These are phyloP conservation scores for Pyxicephalus adspersus DNA, from an alignment of 2,113 vertebrate genomes.

Conservation along the genomic window DNA sequence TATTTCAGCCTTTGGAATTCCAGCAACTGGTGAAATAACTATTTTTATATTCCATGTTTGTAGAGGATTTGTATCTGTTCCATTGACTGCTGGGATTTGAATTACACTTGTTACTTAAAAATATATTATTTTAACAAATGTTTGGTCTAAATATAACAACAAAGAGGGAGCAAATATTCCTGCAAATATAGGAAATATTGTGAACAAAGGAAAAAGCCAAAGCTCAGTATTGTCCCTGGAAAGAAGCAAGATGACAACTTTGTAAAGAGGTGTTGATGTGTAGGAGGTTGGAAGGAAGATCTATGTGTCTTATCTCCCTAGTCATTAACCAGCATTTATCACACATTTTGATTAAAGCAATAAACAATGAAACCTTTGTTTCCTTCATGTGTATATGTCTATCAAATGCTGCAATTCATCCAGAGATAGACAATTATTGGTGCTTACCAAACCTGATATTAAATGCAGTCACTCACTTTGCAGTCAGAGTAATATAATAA, in stretches of 20 bases:
- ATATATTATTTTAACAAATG: not conserved
- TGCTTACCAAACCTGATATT: no score
- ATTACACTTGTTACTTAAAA: not conserved
- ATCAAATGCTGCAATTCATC: not conserved
- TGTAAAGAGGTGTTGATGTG: not conserved
- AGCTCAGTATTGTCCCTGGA: no score
- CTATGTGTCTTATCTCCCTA: not conserved
- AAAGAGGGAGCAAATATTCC: no score
- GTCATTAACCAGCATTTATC: slow-evolving; percentile 3
- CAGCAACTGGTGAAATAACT: no score
- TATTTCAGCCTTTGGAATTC: no score
- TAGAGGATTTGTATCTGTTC: no score
- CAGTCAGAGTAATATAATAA: not conserved
- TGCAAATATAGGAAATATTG: no score
- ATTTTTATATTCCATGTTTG: no score
- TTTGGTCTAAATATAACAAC: no score
- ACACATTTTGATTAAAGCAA: not conserved
- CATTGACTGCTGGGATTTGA: no score
- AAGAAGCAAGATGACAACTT: not conserved
- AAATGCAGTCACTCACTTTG: not conserved
- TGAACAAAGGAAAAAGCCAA: no score
- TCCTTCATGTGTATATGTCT: not conserved
- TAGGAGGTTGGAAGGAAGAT: not conserved
- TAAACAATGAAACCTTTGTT: not conserved
- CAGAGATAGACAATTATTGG: not conserved